Evolutionary conservation across 2,113 vertebrate genomes (phyloP).

Genomic region (zebrafish (Danio rerio)): GRCz12tu NC_133192.1:513001-513500

Average conservation of each 20-base stretch:
- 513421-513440: too few species aligned
- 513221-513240: too few species aligned
- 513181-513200: too few species aligned
- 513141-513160: slow-evolving; percentile 85
- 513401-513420: too few species aligned
- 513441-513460: neutral
- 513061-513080: slow-evolving; percentile 91
- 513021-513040: slow-evolving; percentile 70
- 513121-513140: slow-evolving; percentile 80
- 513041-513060: slow-evolving; percentile 86
- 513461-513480: neutral
- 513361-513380: neutral
- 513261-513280: too few species aligned
- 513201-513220: too few species aligned
- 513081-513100: slow-evolving; percentile 95
- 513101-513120: slow-evolving; percentile 79
- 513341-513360: neutral
- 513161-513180: slow-evolving; percentile 78
- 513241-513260: too few species aligned
- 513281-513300: too few species aligned
- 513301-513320: too few species aligned
- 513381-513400: neutral
- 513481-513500: neutral
- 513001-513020: too few species aligned
- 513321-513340: neutral